Percentiles rank a stretch among this genome's conserved stretches.
phyloP scores from a whole-genome alignment of 2,797 vertebrate species.

The Oreochromis mossambicus region DNA sequence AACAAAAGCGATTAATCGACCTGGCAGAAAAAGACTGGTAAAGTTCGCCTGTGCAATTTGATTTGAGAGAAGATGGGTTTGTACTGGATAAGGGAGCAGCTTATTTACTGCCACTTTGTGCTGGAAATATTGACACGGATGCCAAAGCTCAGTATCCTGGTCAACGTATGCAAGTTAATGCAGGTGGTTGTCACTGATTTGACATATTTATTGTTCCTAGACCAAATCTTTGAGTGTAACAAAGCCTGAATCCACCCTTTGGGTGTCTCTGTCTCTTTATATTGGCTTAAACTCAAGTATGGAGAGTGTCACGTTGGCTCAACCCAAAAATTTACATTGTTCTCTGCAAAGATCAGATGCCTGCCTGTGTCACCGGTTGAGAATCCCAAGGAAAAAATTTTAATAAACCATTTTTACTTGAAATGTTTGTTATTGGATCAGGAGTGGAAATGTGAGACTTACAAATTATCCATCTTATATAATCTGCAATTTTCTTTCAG shows the following conservation, averaged over 20 bases:
- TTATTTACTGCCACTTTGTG: neutral
- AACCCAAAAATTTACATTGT: constrained; percentile 60
- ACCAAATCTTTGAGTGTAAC: neutral
- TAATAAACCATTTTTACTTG: constrained; percentile 60
- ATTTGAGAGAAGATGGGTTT: constrained; percentile 11
- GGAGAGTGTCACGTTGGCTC: constrained; percentile 50
- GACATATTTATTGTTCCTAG: neutral
- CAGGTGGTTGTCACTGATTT: neutral
- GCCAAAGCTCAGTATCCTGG: neutral
- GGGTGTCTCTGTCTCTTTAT: constrained; percentile 36
- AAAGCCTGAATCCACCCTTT: constrained; percentile 8
- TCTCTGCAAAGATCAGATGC: constrained; percentile 59
- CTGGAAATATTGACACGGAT: neutral
- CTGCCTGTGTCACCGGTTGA: constrained; percentile 10
- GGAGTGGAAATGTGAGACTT: constrained; percentile 40
- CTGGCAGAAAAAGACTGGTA: neutral
- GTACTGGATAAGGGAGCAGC: constrained; percentile 5
- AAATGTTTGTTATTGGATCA: constrained; percentile 63
- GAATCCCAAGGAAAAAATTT: constrained; percentile 28
- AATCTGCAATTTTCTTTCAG: constrained; percentile 49
- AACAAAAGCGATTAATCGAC: neutral
- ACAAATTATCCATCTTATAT: constrained; percentile 42
- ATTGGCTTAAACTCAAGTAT: constrained; percentile 46
- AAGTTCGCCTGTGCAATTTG: neutral
- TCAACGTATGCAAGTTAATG: neutral